phyloP scores from a whole-genome alignment of 2,888 invertebrate species.

The Sesia bembeciformis region DNA sequence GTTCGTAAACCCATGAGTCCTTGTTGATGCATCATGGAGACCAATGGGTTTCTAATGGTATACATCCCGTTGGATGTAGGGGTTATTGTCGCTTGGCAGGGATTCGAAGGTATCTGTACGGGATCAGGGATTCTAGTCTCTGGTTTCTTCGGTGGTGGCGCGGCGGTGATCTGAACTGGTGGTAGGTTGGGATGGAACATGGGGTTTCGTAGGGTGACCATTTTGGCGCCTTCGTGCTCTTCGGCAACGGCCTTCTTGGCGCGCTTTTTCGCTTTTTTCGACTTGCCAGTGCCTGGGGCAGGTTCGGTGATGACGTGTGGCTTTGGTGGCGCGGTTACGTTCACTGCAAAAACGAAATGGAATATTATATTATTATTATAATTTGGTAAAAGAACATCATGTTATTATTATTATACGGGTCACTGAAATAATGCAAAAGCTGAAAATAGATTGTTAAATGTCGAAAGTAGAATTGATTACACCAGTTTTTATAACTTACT shows the following conservation, averaged over 20 bases:
- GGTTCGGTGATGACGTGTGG: constrained; percentile 38
- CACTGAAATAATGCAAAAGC: too few relatives aligned
- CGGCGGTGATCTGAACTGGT: constrained; percentile 40
- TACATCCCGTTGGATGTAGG: constrained; percentile 82
- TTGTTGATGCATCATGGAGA: constrained; percentile 70
- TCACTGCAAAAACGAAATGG: background rate
- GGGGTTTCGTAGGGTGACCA: constrained; percentile 86
- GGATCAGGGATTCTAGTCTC: constrained; percentile 61
- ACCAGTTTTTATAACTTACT: too few relatives aligned
- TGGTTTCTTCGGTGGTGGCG: constrained; percentile 36
- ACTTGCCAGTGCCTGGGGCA: constrained; percentile 27
- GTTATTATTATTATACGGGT: too few relatives aligned
- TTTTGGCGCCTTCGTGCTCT: constrained; percentile 68
- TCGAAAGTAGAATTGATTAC: too few relatives aligned
- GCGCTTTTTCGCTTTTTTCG: constrained; percentile 71
- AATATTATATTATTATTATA: too few relatives aligned
- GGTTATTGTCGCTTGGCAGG: constrained; percentile 68
- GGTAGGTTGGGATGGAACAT: constrained; percentile 79
- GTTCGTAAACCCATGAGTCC: constrained; percentile 37
- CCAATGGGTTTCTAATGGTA: constrained; percentile 84
- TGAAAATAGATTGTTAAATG: too few relatives aligned
- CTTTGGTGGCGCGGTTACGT: constrained; percentile 45
- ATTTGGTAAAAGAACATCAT: too few relatives aligned
- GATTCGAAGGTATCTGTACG: constrained; percentile 60
- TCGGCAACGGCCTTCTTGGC: constrained; percentile 49